Conservation (phyloP, 2,888 invertebrate species). For the Balanococcus diminutus region DNA sequence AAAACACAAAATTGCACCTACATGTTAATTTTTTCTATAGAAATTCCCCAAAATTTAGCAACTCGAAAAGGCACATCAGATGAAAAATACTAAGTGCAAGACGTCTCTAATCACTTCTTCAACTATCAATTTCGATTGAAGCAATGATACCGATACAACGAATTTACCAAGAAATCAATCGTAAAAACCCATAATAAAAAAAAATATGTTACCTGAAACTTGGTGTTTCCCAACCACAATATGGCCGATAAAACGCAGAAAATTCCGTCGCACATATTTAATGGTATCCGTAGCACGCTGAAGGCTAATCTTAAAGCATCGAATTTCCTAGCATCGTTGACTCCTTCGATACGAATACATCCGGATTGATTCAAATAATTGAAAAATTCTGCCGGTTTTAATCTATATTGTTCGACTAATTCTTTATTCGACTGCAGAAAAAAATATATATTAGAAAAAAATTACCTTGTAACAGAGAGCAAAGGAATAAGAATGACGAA, state of each 20-base stretch:
- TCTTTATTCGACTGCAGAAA: conserved; percentile 67
- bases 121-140: not conserved
- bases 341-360: conserved; percentile 71
- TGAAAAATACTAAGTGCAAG: too few species aligned
- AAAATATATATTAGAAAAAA: not conserved
- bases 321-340: conserved; percentile 72
- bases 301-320: conserved; percentile 87
- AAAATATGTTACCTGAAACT: conserved; percentile 69
- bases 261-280: conserved; percentile 85
- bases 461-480: too few species aligned
- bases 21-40: too few species aligned
- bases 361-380: conserved; percentile 84
- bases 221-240: conserved; percentile 87
- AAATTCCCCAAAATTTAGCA: too few species aligned
- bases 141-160: not conserved
- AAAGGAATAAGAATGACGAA: too few species aligned
- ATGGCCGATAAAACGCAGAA: conserved; percentile 87
- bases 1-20: too few species aligned
- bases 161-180: not conserved
- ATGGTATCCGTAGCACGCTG: conserved; percentile 84
- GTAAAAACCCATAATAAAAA: not conserved
- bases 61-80: too few species aligned
- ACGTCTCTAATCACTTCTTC: too few species aligned
- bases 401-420: conserved; percentile 73
- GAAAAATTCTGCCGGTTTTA: conserved; percentile 77